Base-by-base conservation (phyloP, 2,888 invertebrate species). In the Cynaeus angustus region DNA sequence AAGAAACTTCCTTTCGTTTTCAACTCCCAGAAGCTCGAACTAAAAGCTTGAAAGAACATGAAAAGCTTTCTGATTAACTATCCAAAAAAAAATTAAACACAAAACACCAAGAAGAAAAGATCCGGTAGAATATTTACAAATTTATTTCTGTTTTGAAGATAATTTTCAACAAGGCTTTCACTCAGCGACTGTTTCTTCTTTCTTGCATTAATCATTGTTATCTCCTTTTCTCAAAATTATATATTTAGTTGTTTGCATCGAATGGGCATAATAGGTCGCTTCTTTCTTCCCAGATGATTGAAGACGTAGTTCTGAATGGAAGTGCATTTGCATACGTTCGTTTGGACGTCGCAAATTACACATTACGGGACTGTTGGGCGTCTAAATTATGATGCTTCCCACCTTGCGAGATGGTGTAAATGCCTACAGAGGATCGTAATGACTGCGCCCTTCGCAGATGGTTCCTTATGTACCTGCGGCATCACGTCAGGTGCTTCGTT, bases 391-490 rank as follows among this genome's bases (percentile, higher is more conserved):
- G 61, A 50, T 50, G 50, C 48, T 21, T 59, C 61, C 61, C 48
- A 61, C 38, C 61, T 61, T 61, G 48, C 26, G 48, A 50, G 46
- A 14, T 46, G 33, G 33, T 30, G 52, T 52, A 52, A 55, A 53
- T 30, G 55, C n/a, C 30, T 10, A 33, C 38, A 26, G 41, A 38
- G 16, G 28, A 50, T 43, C 10, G 55, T 55, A 55, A 55, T 55
- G 55, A 55, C 55, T 28, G 55, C 16, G 55, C 37, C 41, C 30
- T 28, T 41, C 56, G 48, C 65, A 65, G 65, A 65, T 65, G 53
- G 65, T 62, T 41, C 65, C 65, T 41, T n/a, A 21, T 28, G 43
- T 65, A 65, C 65, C 65, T 65, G 53, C 66, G 66, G 56, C 56
- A 38, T 21, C 45, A 21, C 48, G 55, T 55, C 66, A 66, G 66